A percentile compares a stretch with the other conserved stretches of the same genome.
phyloP scores from a whole-genome alignment of 2,797 vertebrate species.

The Linurgus olivaceus region DNA sequence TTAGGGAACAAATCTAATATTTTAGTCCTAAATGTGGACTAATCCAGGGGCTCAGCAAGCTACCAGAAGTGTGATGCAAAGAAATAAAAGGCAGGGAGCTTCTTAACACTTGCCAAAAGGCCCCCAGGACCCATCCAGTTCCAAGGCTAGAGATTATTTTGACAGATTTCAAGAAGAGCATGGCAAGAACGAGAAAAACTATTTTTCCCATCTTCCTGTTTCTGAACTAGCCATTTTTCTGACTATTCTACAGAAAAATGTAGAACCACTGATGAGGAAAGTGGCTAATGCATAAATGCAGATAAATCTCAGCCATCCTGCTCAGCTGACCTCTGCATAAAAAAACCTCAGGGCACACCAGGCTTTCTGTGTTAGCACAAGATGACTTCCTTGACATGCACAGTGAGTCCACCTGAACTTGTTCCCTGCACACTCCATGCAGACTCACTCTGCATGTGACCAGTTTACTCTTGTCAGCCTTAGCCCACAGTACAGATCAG shows the following conservation, averaged over 20 bases:
- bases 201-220: background rate
- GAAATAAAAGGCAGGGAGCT: background rate
- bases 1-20: background rate
- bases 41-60: background rate
- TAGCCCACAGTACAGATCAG: background rate
- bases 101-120: background rate
- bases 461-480: background rate
- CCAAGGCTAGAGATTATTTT: background rate
- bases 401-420: background rate
- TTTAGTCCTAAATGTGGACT: background rate
- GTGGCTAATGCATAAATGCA: background rate
- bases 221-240: background rate
- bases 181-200: background rate
- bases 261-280: background rate
- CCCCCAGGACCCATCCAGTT: background rate
- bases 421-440: background rate
- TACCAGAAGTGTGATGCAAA: background rate
- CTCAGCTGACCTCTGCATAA: background rate
- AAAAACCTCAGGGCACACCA: fast-evolving
- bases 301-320: background rate
- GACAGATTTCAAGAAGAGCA: background rate
- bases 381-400: background rate
- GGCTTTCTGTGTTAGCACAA: background rate
- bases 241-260: background rate
- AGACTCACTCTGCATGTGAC: background rate